Percentiles rank a stretch among this genome's conserved stretches.
Evolutionary conservation across 1,140 invertebrate genomes (phyloP).

Genomic region (Sitodiplosis mosellana): DNA sequence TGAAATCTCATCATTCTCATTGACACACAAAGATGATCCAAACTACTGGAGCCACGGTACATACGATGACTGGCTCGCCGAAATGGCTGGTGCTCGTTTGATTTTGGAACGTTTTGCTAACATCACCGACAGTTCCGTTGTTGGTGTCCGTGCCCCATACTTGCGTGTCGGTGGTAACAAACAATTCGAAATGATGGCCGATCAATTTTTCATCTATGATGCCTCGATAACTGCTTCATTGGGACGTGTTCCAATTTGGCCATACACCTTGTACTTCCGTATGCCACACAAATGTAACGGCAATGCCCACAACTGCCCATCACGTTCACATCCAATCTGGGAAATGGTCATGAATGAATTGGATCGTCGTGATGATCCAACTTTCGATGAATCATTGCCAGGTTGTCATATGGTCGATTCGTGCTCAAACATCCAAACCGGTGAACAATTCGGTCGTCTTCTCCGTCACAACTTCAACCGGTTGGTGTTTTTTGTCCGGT

Average conservation of each 20-base stretch:
- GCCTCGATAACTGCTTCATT: conserved; percentile 82
- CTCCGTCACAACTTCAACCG: conserved; percentile 87
- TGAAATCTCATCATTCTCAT: conserved; percentile 84
- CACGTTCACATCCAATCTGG: conserved; percentile 78
- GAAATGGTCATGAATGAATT: conserved; percentile 93
- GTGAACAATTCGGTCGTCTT: conserved; percentile 71
- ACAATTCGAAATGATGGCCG: conserved; percentile 91
- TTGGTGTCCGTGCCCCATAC: conserved; percentile 76
- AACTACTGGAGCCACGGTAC: conserved; percentile 73
- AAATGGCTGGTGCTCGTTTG: conserved; percentile 83
- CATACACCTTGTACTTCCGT: conserved; percentile 85
- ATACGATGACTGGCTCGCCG: conserved; percentile 84
- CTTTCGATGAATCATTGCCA: conserved; percentile 74
- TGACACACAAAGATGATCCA: conserved; percentile 81
- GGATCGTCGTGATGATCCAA: conserved; percentile 77
- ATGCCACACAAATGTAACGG: conserved; percentile 92
- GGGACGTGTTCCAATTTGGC: conserved; percentile 80
- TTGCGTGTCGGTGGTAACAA: conserved; percentile 82
- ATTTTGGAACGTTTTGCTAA: conserved; percentile 79
- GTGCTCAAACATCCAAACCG: conserved; percentile 77
- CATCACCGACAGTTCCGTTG: conserved; percentile 76
- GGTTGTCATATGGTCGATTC: conserved; percentile 90
- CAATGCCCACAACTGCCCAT: conserved; percentile 81
- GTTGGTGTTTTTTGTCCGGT: too few species aligned
- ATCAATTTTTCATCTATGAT: conserved; percentile 88